Evolutionary conservation across 2,797 vertebrate species (phyloP), one percentile per base, ranked within the genome.

Genomic region (Betta splendens): DNA sequence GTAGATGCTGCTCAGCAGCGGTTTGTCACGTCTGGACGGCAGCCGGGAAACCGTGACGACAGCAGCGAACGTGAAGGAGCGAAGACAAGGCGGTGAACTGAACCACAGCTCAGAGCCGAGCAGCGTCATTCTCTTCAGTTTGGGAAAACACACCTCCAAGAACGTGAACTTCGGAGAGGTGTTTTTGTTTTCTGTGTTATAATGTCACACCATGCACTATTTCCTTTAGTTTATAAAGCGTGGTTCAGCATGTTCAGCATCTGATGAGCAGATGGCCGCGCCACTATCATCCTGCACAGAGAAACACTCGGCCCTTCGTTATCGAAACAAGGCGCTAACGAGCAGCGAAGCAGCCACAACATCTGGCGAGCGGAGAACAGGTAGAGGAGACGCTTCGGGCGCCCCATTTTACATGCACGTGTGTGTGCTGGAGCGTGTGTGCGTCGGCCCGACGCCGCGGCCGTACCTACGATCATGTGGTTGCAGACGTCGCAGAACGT

Each of bases 391-490:
- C 64, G 26, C 31, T 13, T 69, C 17, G 21, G 25, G 22, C 23
- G 39, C 28, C n/a, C 23, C 5, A 49, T n/a, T 51, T n/a, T n/a
- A n/a, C n/a, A n/a, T n/a, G n/a, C n/a, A n/a, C n/a, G 15, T 53
- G 12, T 57, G 10, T 17, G 29, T 64, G 44, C 36, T n/a, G n/a
- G n/a, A n/a, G 25, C 45, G 56, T 20, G 33, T 56, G 37, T 28
- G 21, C 45, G 54, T 48, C 17, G 31, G 6, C n/a, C n/a, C n/a
- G n/a, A n/a, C n/a, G n/a, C n/a, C n/a, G 33, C 25, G 55, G 53
- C 79, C 96, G 89, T 96, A 99, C 98, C 98, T 90, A 99, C 96
- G 72, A 99, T 99, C 98, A 99, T 99, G 89, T 99, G 98, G 89
- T 98, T 98, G 94, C 98, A 99, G 89, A 98, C 87, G 0, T 99